Base-by-base conservation (phyloP, 2,113 vertebrate species). In the Hydropotes inermis region DNA sequence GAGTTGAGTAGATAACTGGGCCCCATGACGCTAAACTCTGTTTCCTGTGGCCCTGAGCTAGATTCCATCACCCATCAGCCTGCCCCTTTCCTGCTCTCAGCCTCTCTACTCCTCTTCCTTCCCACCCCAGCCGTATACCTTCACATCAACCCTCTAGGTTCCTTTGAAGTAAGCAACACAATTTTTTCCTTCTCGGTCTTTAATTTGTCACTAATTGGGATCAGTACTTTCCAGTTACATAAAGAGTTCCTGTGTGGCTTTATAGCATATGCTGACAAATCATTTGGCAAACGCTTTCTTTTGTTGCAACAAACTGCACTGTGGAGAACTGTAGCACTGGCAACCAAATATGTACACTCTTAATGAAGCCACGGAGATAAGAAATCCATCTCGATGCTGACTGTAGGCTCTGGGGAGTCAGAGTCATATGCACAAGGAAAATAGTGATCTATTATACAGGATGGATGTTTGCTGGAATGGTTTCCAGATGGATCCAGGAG, bases 301-400 rank as follows among this genome's bases (percentile, higher is more conserved):
- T 98, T 98, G 98, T 97, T 98, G 97, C 96, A 94, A 81, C 94
- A 96, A 94, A 91, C 83, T 76, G 97, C 98, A 97, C 92, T 94
- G 94, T 78, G 70, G 96, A 36, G 2, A 95, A 76, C 96, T n/a
- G 84, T 92, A 98, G 85, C 82, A 96, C 19, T 90, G 92, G 97
- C 74, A 98, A 98, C 95, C 98, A 96, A 83, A 96, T 81, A 54
- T 86, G 97, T 93, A 91, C 55, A 79, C 89, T 94, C 97, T 95
- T 98, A 98, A 98, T 23, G n/a, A 98, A 98, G 98, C 97, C 97
- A 97, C 93, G 92, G 50, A 98, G 98, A 98, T 98, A 99, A 98
- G 97, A 97, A 98, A 97, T 98, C 93, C 94, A 98, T 98, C 97
- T 98, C 91, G 21, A n/a, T 25, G 70, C 97, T 98, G 98, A 89